Conservation (phyloP, 2,113 vertebrate species). For the Oenanthe oenanthe region DNA sequence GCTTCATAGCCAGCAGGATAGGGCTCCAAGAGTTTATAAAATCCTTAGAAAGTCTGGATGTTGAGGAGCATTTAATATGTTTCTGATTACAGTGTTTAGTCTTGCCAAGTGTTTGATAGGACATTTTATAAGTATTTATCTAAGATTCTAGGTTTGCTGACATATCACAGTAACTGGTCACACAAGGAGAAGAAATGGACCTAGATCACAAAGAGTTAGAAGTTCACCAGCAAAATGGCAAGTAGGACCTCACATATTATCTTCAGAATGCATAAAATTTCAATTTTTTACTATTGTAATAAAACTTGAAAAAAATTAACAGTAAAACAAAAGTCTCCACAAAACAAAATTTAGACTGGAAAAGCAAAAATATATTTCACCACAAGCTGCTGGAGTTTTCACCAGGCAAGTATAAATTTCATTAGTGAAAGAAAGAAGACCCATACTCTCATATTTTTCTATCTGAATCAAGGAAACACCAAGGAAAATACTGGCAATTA, state of each 20-base stretch:
- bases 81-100: neutral
- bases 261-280: neutral
- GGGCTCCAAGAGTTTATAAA: neutral
- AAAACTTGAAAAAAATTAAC: neutral
- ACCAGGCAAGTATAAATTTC: neutral
- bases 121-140: accelerated
- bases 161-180: neutral
- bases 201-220: neutral
- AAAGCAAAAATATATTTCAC: neutral
- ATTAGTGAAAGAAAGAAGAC: neutral
- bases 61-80: neutral
- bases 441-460: neutral
- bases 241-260: neutral
- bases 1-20: neutral
- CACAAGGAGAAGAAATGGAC: neutral
- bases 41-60: neutral
- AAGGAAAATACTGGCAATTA: neutral
- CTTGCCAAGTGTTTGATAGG: neutral
- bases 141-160: neutral
- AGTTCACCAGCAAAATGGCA: neutral
- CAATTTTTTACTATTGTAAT: neutral
- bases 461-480: neutral
- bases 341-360: neutral
- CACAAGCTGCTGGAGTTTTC: neutral
- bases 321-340: accelerated